Percentiles rank a stretch among this genome's conserved stretches.
Evolutionary conservation across 2,888 invertebrate genomes (phyloP).

Genomic region (Eupeodes latifasciatus): DNA sequence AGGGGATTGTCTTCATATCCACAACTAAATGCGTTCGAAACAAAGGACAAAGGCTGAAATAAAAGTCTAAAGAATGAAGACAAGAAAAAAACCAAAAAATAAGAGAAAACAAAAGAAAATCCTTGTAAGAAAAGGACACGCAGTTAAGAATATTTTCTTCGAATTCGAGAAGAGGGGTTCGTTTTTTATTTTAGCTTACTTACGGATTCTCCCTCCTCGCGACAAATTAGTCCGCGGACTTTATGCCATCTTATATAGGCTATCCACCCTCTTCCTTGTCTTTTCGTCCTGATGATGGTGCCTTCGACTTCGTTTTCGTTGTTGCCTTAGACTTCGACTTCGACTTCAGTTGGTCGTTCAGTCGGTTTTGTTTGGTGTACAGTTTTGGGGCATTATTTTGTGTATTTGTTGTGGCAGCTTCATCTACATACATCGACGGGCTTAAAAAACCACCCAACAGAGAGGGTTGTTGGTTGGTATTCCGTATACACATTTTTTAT

Average conservation of each 20-base stretch:
- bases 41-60: constrained; percentile 70
- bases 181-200: constrained; percentile 25
- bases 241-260: constrained; percentile 59
- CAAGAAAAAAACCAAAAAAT: constrained; percentile 29
- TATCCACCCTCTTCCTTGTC: constrained; percentile 21
- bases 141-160: constrained; percentile 70
- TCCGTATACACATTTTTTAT: constrained; percentile 15
- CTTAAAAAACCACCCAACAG: constrained; percentile 38
- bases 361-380: background rate
- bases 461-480: constrained; percentile 66
- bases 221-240: constrained; percentile 74
- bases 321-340: background rate
- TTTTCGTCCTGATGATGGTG: background rate
- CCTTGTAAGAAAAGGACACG: constrained; percentile 68
- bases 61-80: constrained; percentile 33
- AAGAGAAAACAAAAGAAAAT: constrained; percentile 65
- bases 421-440: constrained; percentile 56
- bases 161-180: constrained; percentile 39
- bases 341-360: background rate
- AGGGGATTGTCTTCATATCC: constrained; percentile 58
- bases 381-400: constrained; percentile 53
- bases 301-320: background rate
- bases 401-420: constrained; percentile 68
- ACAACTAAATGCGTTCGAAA: constrained; percentile 72
- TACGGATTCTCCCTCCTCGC: constrained; percentile 42